Base-by-base conservation (phyloP, 2,797 vertebrate species). In the Ciconia nigra region DNA sequence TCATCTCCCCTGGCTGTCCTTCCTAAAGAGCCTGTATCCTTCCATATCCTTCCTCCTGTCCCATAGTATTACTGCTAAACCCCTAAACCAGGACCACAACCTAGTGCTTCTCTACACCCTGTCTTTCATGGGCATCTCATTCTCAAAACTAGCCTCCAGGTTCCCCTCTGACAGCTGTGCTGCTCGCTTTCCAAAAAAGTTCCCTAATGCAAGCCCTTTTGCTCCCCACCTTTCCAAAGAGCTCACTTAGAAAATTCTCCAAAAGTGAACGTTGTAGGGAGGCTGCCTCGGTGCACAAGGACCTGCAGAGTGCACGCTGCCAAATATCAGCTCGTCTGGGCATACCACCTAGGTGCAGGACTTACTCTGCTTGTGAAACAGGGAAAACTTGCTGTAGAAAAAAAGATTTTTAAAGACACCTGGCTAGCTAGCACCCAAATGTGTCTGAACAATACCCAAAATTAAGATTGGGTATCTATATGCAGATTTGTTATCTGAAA, bases 241-340 rank as follows among this genome's bases (percentile, higher is more conserved):
- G 9, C 3, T 93, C 21, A 37, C 29, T 58, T 35, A 31, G 26
- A 69, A 85, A 63, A 7, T 62, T 66, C 33, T 73, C 26, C 22
- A 67, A 29, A 55, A 86, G 9, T 14, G 31, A 49, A 18, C 6
- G 28, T 15, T 80, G 22, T 63, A 42, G 41, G 42, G 47, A 54
- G 2, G 10, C 26, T 76, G 31, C 22, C 19, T 57, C 3, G 1
- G 25, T 0, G 2, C 29, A 31, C 8, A 21, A 67, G 19, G 29
- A 26, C 20, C 55, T 51, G 66, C 8, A 55, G 61, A 78, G 2
- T 7, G 9, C 24, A 70, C 18, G 3, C 26, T 77, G 21, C 46
- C 46, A 51, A 55, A 26, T 31, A 31, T 26, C 46, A 59, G 26
- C 41, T 65, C 0, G 0, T 46, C 41, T 55, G 29, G 31, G 20